phyloP scores from a whole-genome alignment of 1,140 invertebrate species.

The Caenorhabditis elegans region DNA sequence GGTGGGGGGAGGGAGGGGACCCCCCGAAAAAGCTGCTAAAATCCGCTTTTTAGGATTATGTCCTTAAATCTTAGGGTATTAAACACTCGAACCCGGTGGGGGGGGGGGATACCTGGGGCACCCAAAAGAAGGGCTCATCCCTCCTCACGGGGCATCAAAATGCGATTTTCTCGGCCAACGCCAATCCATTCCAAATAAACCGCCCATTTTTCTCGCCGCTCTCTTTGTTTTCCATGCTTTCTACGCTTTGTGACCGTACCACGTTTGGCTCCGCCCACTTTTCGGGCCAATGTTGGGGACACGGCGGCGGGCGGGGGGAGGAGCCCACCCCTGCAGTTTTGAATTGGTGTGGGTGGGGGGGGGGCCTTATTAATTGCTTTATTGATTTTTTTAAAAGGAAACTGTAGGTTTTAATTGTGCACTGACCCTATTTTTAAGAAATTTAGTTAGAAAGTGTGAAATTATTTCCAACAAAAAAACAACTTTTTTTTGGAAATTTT shows the following conservation, averaged over 20 bases:
- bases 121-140: neutral
- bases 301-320: neutral
- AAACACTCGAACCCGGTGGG: neutral
- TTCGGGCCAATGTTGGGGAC: neutral
- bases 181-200: neutral
- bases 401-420: no score
- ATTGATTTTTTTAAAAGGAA: no score
- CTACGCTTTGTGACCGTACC: neutral
- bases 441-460: no score
- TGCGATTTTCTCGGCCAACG: neutral
- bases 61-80: conserved; percentile 27
- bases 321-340: no score
- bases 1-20: no score
- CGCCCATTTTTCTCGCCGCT: conserved; percentile 16
- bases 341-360: no score
- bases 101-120: neutral
- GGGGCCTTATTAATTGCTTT: no score
- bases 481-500: no score
- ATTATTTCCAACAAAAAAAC: no score
- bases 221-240: neutral
- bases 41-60: conserved; percentile 4
- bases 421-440: no score
- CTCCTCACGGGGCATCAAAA: neutral
- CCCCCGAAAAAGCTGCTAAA: neutral
- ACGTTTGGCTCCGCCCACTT: neutral